phyloP scores from a whole-genome alignment of 2,888 invertebrate genomes.

The Tridacna gigas region DNA sequence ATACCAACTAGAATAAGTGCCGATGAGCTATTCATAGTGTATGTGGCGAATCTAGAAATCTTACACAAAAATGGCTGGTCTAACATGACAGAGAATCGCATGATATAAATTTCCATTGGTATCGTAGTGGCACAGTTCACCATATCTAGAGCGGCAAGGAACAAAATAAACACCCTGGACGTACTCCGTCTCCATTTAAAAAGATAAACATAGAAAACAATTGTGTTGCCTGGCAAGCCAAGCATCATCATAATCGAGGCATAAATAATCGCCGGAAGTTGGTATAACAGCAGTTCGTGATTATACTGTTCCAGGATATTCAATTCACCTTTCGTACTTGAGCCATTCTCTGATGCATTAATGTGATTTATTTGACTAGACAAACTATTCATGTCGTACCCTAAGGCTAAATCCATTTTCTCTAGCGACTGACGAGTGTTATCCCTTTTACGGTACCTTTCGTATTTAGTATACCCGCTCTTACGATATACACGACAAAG shows the following conservation, averaged over 20 bases:
- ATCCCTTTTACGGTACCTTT: no score
- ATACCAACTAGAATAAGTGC: conserved; percentile 71
- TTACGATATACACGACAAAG: no score
- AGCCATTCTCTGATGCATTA: background rate
- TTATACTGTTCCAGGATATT: conserved; percentile 34
- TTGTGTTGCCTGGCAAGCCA: conserved; percentile 68
- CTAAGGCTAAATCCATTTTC: background rate
- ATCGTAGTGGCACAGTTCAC: conserved; percentile 69
- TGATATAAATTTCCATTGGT: conserved; percentile 71
- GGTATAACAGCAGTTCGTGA: conserved; percentile 33
- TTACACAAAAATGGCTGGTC: conserved; percentile 66
- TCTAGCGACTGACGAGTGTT: no score
- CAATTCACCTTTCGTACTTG: background rate
- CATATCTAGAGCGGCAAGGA: conserved; percentile 68
- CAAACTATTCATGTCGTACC: background rate
- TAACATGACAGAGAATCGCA: conserved; percentile 64
- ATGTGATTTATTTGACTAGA: background rate
- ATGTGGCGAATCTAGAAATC: conserved; percentile 67
- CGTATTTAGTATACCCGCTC: no score
- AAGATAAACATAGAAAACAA: conserved; percentile 70
- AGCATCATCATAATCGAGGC: conserved; percentile 66
- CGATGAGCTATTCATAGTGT: conserved; percentile 69
- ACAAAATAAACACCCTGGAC: conserved; percentile 68
- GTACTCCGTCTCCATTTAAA: conserved; percentile 70
- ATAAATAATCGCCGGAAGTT: conserved; percentile 66